Conservation (phyloP, 2,113 vertebrate species). For the Oriolus oriolus region DNA sequence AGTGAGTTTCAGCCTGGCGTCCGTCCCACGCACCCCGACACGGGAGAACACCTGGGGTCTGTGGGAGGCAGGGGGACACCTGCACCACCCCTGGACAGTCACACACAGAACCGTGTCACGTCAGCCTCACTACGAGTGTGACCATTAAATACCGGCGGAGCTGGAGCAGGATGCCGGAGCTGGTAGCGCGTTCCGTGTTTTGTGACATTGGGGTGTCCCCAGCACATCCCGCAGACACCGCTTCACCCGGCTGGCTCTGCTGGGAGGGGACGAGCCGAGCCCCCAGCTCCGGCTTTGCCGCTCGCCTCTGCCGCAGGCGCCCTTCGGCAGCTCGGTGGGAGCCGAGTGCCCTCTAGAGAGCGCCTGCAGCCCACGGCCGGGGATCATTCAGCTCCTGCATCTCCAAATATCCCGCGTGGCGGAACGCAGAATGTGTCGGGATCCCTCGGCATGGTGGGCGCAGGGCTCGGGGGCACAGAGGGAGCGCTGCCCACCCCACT, state of each 20-base stretch:
- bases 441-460: accelerated
- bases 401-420: accelerated
- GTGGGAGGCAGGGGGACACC: background rate
- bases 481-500: accelerated
- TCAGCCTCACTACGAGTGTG: accelerated
- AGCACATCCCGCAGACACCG: accelerated
- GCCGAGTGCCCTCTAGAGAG: slow-evolving; percentile 31
- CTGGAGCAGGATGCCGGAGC: background rate
- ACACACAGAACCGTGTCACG: accelerated
- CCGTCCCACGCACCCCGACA: background rate
- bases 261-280: background rate
- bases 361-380: background rate
- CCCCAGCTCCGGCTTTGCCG: accelerated
- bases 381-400: accelerated
- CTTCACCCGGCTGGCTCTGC: background rate
- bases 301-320: background rate
- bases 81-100: accelerated
- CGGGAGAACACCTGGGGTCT: background rate
- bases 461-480: background rate
- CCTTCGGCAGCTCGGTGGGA: background rate
- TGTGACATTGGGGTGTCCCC: background rate
- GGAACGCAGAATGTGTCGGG: accelerated
- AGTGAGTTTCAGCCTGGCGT: background rate
- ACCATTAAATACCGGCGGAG: accelerated
- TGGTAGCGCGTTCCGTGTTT: accelerated